Conservation (phyloP, 2,888 invertebrate species). For the Spilosoma lubricipeda region DNA sequence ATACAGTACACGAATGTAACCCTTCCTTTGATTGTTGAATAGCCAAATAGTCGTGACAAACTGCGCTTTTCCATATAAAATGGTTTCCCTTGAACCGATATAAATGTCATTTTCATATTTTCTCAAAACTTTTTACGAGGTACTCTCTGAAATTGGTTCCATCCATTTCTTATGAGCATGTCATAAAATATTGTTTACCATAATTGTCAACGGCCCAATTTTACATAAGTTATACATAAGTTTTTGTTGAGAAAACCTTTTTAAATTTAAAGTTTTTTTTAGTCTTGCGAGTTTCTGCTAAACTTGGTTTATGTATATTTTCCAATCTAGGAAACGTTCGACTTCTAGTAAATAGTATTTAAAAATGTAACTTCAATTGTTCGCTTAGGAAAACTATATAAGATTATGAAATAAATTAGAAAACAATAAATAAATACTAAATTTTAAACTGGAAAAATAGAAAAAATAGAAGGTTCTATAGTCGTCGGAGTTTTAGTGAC, state of each 20-base stretch:
- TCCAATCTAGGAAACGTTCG: neutral
- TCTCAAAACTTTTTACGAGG: conserved; percentile 58
- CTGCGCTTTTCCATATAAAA: conserved; percentile 50
- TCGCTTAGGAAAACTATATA: too few species aligned
- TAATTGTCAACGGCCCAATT: conserved; percentile 24
- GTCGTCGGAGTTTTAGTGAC: too few species aligned
- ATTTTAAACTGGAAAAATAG: too few species aligned
- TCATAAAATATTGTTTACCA: conserved; percentile 47
- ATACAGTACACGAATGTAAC: conserved; percentile 24
- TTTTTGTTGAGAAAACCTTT: neutral
- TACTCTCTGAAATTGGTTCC: conserved; percentile 61
- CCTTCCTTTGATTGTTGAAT: conserved; percentile 46
- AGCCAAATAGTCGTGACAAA: conserved; percentile 37
- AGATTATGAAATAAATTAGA: too few species aligned
- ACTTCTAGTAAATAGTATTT: neutral
- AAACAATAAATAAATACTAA: too few species aligned
- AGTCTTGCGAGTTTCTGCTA: neutral
- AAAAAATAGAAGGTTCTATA: too few species aligned
- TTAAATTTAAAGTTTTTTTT: neutral
- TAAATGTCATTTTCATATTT: conserved; percentile 61
- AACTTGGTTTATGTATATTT: too few species aligned
- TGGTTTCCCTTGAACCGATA: conserved; percentile 62
- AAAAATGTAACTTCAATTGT: neutral
- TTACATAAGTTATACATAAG: neutral
- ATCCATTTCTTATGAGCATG: conserved; percentile 42